Evolutionary conservation across 2,113 vertebrate species (phyloP).

Genomic region (Muntiacus muntjak): DNA sequence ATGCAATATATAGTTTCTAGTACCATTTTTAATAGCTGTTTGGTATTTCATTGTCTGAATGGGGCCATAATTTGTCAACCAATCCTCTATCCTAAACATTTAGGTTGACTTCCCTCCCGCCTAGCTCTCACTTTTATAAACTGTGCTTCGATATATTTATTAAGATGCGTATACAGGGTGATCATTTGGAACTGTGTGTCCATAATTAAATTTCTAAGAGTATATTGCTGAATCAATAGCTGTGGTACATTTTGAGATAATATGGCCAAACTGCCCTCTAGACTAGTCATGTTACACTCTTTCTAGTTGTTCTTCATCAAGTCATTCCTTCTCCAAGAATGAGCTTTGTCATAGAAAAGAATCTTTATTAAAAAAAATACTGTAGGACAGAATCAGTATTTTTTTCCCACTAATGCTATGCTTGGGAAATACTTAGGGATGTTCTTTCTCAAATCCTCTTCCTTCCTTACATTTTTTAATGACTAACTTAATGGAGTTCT

Average conservation of each 20-base stretch:
- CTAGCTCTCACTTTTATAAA: background rate
- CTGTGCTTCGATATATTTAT: background rate
- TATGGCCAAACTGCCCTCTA: background rate
- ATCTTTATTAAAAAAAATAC: background rate
- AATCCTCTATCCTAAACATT: background rate
- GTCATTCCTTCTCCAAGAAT: background rate
- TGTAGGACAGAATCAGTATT: background rate
- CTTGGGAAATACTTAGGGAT: background rate
- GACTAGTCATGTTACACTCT: background rate
- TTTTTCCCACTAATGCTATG: background rate
- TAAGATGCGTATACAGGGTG: background rate
- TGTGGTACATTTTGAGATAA: background rate
- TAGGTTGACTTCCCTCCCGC: background rate
- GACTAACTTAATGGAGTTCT: background rate
- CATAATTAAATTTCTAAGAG: background rate
- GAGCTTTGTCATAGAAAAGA: background rate
- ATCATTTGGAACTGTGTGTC: background rate
- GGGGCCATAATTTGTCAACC: background rate
- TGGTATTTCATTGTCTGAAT: background rate
- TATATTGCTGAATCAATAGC: background rate
- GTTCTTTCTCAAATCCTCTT: background rate
- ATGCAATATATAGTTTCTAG: background rate
- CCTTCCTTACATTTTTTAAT: background rate
- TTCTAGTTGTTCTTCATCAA: background rate
- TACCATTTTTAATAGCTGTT: background rate